Evolutionary conservation across 2,113 vertebrate species (phyloP), one percentile per base, ranked within the genome.

Genomic region (Salvelinus alpinus): DNA sequence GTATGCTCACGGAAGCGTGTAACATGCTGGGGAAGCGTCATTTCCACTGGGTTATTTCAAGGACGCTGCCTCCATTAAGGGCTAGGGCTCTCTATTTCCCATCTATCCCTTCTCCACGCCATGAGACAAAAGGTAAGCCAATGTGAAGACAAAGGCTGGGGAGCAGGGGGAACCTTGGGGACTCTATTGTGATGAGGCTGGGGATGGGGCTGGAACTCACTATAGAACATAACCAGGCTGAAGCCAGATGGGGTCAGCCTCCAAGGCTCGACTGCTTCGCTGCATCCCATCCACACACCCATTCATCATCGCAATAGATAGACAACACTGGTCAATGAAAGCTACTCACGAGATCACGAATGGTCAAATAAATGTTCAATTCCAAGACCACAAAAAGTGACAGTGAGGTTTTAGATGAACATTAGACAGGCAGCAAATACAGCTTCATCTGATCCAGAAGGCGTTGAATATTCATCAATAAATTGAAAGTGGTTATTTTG

Each of bases 221-320:
- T 44, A 9, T 44, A 12, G 38, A 44, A 44, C 38, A 44, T 44
- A 44, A 80, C 78, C 76, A 75, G 86, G 86, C 75, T 81, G 80
- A 0, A 75, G 90, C 85, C 92, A 93, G 92, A 92, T 93, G 91
- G 92, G 90, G 85, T 82, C 88, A 70, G 85, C 91, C 88, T 90
- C 87, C 76, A 29, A 88, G 88, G 90, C 79, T 70, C 64, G 81
- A 77, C 81, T 85, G 82, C 85, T 77, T 82, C 65, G 27, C 25
- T 87, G 85, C 83, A 27, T 85, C 76, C 75, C 27, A 78, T 75
- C 60, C 31, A 68, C 66, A 68, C 71, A 34, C 66, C 8, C 66
- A 20, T 29, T 20, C 11, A 29, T 3, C 64, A 14, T 3, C 27
- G 22, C 31, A 68, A 68, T 72, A 70, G 27, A 80, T 5, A 13